phyloP scores from a whole-genome alignment of 2,888 invertebrate genomes.

The Ceramica pisi region DNA sequence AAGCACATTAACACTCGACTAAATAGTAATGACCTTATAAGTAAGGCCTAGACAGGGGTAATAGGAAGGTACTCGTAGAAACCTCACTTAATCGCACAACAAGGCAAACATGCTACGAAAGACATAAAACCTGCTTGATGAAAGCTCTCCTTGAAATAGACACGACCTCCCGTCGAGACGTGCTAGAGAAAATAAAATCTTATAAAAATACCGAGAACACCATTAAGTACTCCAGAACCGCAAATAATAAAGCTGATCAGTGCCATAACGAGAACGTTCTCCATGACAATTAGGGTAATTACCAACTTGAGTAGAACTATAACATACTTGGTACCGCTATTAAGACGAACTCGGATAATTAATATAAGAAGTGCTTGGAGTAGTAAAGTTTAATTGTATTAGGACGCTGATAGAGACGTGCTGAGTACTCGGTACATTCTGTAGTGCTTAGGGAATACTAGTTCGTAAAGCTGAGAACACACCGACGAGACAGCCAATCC shows the following conservation, averaged over 20 bases:
- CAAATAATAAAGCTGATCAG: slow-evolving; percentile 31
- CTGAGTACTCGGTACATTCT: slow-evolving; percentile 21
- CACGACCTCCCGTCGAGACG: slow-evolving; percentile 6
- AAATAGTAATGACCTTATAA: slow-evolving; percentile 16
- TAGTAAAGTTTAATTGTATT: slow-evolving; percentile 57
- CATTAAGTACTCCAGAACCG: slow-evolving; percentile 18
- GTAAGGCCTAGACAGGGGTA: slow-evolving; percentile 5
- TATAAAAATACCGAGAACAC: slow-evolving; percentile 19
- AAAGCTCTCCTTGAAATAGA: slow-evolving; percentile 21
- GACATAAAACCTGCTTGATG: slow-evolving; percentile 25
- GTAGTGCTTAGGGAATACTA: slow-evolving; percentile 40
- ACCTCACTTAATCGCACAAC: slow-evolving; percentile 18
- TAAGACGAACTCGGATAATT: slow-evolving; percentile 48
- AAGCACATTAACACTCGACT: slow-evolving; percentile 8
- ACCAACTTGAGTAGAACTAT: slow-evolving; percentile 52
- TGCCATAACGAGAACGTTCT: slow-evolving; percentile 43
- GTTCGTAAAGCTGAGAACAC: slow-evolving; percentile 29
- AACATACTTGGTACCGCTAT: slow-evolving; percentile 47
- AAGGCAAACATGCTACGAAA: slow-evolving; percentile 38
- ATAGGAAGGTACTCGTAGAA: slow-evolving; percentile 30
- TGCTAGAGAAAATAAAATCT: slow-evolving; percentile 12
- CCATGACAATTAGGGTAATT: slow-evolving; percentile 60
- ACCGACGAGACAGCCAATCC: slow-evolving; percentile 29
- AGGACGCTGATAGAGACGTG: slow-evolving; percentile 16
- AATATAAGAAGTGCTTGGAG: slow-evolving; percentile 46